Evolutionary conservation across 2,113 vertebrate species (phyloP).

Genomic region (Cebidichthys violaceus): DNA sequence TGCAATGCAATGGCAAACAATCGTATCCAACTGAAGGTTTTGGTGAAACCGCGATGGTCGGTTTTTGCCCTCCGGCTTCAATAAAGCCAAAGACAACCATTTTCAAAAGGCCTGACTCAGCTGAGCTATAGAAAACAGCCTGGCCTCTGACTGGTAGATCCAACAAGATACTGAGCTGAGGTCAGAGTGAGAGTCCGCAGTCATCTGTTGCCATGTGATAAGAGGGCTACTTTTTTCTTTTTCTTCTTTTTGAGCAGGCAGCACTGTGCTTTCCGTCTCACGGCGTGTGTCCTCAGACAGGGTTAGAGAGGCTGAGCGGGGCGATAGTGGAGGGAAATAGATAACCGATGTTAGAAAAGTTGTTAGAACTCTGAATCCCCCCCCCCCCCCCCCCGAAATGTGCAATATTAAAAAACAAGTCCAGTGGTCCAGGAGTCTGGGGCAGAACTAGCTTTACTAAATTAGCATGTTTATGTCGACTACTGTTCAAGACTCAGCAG

Average conservation of each 20-base stretch:
- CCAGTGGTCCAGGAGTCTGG: neutral
- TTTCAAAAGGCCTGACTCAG: conserved; percentile 70
- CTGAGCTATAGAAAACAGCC: conserved; percentile 47
- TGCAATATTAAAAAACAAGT: neutral
- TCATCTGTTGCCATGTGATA: conserved; percentile 80
- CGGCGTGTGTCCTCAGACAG: conserved; percentile 1
- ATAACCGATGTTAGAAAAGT: neutral
- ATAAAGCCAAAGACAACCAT: conserved; percentile 46
- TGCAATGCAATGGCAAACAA: neutral
- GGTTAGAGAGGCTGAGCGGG: neutral
- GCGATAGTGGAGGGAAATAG: neutral
- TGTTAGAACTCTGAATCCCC: neutral
- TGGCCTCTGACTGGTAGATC: conserved; percentile 58
- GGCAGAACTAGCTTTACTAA: neutral
- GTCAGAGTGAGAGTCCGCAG: conserved; percentile 47
- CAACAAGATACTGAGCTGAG: conserved; percentile 48
- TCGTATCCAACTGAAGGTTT: neutral
- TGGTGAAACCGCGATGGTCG: no score
- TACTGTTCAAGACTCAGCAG: no score
- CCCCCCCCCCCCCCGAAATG: neutral
- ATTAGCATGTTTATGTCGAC: no score
- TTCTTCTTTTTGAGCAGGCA: conserved; percentile 14
- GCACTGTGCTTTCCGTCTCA: conserved; percentile 13
- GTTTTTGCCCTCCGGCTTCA: conserved; percentile 35
- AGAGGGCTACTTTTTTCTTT: conserved; percentile 47